A percentile compares a stretch with the other conserved stretches of the same genome.
Conservation (phyloP, 2,888 invertebrate genomes). For the Lepetodrilus schrolli region DNA sequence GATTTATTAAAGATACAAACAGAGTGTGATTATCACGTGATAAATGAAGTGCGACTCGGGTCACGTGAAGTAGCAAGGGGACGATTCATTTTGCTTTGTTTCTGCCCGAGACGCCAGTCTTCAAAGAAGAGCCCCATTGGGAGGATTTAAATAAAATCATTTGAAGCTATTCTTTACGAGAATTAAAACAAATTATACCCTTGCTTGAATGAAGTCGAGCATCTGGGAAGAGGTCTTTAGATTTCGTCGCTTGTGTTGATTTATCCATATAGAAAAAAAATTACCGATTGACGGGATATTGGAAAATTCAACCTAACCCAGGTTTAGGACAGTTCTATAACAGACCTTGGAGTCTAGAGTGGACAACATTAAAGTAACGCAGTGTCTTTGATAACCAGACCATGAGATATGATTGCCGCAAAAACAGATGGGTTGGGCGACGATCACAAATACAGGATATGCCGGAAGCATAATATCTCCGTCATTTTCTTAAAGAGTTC, state of each 20-base stretch:
- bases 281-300: too few species aligned
- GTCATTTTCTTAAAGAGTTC: slow-evolving; percentile 20
- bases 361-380: slow-evolving; percentile 8
- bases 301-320: background rate
- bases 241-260: too few species aligned
- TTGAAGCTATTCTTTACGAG: slow-evolving; percentile 19
- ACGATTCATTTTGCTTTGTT: background rate
- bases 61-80: background rate
- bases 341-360: background rate
- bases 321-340: background rate
- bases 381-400: slow-evolving; percentile 7
- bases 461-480: slow-evolving; percentile 17
- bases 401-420: slow-evolving; percentile 15
- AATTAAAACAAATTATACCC: slow-evolving; percentile 23
- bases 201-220: background rate
- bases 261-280: too few species aligned
- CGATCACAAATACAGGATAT: slow-evolving; percentile 20
- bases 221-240: too few species aligned
- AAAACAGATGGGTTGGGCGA: too few species aligned
- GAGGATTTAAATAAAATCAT: background rate
- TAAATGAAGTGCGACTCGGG: slow-evolving; percentile 4
- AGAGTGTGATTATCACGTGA: background rate
- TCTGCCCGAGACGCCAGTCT: background rate
- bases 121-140: background rate
- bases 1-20: slow-evolving; percentile 23